Conservation (phyloP, 2,888 invertebrate genomes). For the Caenorhabditis japonica region DNA sequence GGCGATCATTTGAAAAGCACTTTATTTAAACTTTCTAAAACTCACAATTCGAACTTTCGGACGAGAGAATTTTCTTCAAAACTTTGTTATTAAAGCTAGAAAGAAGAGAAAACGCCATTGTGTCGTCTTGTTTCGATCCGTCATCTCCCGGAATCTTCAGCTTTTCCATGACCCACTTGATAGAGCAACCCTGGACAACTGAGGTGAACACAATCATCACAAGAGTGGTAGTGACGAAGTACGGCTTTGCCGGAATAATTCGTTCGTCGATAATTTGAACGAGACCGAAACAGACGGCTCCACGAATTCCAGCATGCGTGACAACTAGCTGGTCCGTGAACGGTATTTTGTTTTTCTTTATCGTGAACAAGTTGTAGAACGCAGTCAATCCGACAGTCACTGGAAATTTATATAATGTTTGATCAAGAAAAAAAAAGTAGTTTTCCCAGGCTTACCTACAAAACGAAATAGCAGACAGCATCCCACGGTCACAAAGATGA, state of each 20-base stretch:
- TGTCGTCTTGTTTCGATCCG: conserved; percentile 14
- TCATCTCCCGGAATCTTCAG: conserved; percentile 43
- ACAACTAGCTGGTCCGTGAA: conserved; percentile 84
- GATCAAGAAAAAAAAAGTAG: neutral
- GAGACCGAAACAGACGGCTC: conserved; percentile 91
- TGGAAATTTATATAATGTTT: conserved; percentile 5
- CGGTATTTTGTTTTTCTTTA: conserved; percentile 85
- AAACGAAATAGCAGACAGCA: conserved; percentile 92
- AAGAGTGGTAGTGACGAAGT: conserved; percentile 97
- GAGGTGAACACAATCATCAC: conserved; percentile 97
- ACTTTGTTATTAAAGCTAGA: conserved; percentile 13
- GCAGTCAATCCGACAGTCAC: conserved; percentile 81
- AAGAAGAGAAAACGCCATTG: conserved; percentile 2
- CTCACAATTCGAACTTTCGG: conserved; percentile 36
- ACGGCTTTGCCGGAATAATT: conserved; percentile 88
- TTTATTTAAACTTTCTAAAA: neutral
- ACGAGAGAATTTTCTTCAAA: conserved; percentile 18
- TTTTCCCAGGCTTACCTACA: conserved; percentile 82
- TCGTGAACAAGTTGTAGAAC: conserved; percentile 90
- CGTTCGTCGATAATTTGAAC: conserved; percentile 81
- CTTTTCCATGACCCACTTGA: conserved; percentile 38
- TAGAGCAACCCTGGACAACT: conserved; percentile 84
- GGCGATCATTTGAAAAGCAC: neutral
- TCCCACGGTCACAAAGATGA: conserved; percentile 89
- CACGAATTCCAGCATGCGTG: conserved; percentile 90